A percentile compares a stretch with the other conserved stretches of the same genome.
Conservation (phyloP, 37 sponge, comb jelly and placozoan genomes). For the Mnemiopsis leidyi region DNA sequence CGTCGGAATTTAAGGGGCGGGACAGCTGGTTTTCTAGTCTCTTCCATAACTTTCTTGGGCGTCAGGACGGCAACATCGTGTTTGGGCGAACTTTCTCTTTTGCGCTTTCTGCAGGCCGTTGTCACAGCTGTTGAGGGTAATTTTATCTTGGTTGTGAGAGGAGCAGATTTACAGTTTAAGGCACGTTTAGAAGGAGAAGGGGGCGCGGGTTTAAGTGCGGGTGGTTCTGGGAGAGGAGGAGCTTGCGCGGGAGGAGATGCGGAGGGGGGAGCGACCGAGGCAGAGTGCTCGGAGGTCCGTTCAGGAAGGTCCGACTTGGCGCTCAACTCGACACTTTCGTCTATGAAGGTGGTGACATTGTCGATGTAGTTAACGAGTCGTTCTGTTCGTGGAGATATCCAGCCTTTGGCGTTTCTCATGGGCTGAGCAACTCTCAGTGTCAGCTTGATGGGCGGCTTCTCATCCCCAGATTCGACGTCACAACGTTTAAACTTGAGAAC, state of each 20-base stretch:
- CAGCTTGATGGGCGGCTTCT: constrained; percentile 47
- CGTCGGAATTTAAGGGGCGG: constrained; percentile 22
- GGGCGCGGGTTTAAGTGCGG: constrained; percentile 7
- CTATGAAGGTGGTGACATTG: constrained; percentile 2
- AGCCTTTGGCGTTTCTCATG: constrained; percentile 33
- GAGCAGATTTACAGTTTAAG: background rate
- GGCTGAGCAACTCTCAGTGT: constrained; percentile 19
- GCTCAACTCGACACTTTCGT: background rate
- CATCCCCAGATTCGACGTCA: background rate
- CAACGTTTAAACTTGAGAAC: constrained; percentile 4
- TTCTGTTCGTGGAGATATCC: constrained; percentile 37
- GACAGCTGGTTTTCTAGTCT: background rate
- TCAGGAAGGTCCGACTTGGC: background rate
- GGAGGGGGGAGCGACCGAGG: background rate
- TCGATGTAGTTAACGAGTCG: constrained; percentile 46
- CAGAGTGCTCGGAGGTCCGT: background rate
- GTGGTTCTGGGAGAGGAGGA: background rate
- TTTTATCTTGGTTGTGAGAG: background rate
- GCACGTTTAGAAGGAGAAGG: background rate
- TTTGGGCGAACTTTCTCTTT: constrained; percentile 18
- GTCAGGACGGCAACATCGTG: background rate
- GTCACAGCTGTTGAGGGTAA: background rate
- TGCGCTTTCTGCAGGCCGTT: background rate
- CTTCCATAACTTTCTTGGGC: background rate
- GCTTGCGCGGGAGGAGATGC: background rate